phyloP scores from a whole-genome alignment of 2,888 invertebrate genomes.

The Spilosoma lubricipeda region DNA sequence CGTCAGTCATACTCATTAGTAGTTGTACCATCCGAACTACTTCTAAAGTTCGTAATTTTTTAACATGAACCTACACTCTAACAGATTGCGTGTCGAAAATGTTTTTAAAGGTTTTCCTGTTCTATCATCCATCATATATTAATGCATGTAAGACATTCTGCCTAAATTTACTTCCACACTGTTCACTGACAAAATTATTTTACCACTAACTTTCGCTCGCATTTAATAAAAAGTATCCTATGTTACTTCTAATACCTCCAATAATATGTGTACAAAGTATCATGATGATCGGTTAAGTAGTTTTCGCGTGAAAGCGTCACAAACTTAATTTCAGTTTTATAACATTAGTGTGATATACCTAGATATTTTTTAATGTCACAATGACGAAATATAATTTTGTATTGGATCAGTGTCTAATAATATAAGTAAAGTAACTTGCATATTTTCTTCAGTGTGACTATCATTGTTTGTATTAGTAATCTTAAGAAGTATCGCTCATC shows the following conservation, averaged over 20 bases:
- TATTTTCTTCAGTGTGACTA: background rate
- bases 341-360: too few relatives aligned
- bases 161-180: too few relatives aligned
- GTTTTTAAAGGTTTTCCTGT: too few relatives aligned
- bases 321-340: too few relatives aligned
- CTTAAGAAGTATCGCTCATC: background rate
- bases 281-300: too few relatives aligned
- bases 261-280: too few relatives aligned
- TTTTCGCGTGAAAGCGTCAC: too few relatives aligned
- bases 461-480: background rate
- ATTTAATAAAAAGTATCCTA: too few relatives aligned
- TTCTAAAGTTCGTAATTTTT: background rate
- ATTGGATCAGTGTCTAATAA: background rate
- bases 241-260: too few relatives aligned
- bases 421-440: background rate
- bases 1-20: background rate
- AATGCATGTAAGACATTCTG: background rate
- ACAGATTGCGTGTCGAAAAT: too few relatives aligned
- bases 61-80: too few relatives aligned
- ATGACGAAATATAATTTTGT: background rate
- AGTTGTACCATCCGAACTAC: background rate
- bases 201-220: too few relatives aligned
- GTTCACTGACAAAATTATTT: background rate
- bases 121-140: background rate
- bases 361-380: background rate